Conservation (phyloP, 1,140 invertebrate genomes). For the Listronotus oregonensis region DNA sequence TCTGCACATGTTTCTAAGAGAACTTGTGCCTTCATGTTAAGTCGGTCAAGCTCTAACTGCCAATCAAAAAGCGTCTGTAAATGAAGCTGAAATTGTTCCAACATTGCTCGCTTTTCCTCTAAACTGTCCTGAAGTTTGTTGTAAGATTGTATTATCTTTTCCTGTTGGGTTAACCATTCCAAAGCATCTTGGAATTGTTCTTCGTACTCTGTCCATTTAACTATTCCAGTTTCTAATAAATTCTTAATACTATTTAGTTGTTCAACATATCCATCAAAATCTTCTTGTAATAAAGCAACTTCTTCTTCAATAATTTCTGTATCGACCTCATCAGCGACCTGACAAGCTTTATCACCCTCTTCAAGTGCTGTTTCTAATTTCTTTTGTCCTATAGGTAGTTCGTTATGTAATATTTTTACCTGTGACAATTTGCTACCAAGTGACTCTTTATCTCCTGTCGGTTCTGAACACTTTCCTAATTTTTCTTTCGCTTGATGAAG, state of each 20-base stretch:
- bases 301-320: constrained; percentile 91
- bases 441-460: constrained; percentile 91
- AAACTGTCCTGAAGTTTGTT: constrained; percentile 88
- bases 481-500: constrained; percentile 85
- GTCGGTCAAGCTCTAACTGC: constrained; percentile 87
- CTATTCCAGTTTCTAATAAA: constrained; percentile 85
- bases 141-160: constrained; percentile 84
- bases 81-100: constrained; percentile 89
- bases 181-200: constrained; percentile 88
- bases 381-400: constrained; percentile 77
- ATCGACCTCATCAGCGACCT: constrained; percentile 82
- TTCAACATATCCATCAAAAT: constrained; percentile 82
- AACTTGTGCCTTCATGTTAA: constrained; percentile 91
- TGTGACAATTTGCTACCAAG: constrained; percentile 83
- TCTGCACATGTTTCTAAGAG: constrained; percentile 91
- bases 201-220: constrained; percentile 95
- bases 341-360: constrained; percentile 81
- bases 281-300: constrained; percentile 84
- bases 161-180: constrained; percentile 87
- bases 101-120: constrained; percentile 84
- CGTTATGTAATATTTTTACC: constrained; percentile 80
- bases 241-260: constrained; percentile 78
- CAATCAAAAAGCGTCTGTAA: constrained; percentile 91
- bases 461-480: constrained; percentile 90
- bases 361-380: constrained; percentile 82